Conservation (phyloP, 2,888 invertebrate genomes). For the Lycophotia porphyrea region DNA sequence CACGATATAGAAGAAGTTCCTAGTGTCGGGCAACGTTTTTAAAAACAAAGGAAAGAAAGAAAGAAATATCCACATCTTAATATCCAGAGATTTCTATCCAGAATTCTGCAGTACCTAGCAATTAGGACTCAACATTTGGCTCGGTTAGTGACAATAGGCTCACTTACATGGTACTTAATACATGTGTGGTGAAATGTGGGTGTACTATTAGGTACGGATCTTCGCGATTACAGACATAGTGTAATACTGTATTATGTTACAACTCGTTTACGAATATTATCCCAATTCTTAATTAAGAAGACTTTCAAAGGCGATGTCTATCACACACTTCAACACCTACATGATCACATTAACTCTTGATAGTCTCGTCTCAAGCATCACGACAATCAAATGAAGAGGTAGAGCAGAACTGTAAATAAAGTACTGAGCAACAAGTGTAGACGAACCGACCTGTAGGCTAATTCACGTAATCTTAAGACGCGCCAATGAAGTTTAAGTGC, state of each 20-base stretch:
- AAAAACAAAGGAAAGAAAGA: too few species aligned
- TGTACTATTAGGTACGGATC: neutral
- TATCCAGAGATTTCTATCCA: too few species aligned
- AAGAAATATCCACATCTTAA: too few species aligned
- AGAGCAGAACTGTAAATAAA: constrained; percentile 11
- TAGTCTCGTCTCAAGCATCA: neutral
- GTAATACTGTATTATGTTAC: neutral
- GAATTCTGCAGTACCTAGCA: neutral
- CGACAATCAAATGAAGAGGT: neutral
- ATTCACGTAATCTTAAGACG: too few species aligned
- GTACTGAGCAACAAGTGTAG: constrained; percentile 15
- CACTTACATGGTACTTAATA: neutral
- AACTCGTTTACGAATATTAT: neutral
- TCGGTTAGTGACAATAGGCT: neutral
- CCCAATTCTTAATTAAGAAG: neutral
- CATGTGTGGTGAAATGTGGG: neutral
- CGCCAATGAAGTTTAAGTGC: too few species aligned
- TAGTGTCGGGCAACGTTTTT: too few species aligned
- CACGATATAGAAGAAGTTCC: too few species aligned
- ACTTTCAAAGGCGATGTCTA: neutral
- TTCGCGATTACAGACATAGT: neutral
- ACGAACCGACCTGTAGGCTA: neutral
- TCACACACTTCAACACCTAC: neutral
- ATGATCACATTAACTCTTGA: constrained; percentile 4
- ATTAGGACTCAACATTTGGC: neutral